phyloP scores from a whole-genome alignment of 2,797 vertebrate species.

The Phrynocephalus forsythii region DNA sequence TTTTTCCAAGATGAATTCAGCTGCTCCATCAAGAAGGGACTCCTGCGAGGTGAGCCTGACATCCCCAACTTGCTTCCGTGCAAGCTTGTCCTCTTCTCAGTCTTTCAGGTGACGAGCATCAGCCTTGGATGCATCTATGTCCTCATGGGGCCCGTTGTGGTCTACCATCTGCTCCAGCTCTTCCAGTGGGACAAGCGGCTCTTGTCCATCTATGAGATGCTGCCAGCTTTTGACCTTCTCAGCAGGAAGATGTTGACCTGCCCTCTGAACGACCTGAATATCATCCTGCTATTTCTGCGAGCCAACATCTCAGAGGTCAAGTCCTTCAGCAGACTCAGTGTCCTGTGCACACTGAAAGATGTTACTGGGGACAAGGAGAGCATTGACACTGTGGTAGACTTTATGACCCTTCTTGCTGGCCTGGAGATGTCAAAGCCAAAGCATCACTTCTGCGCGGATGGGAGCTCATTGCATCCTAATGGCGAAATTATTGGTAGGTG shows the following conservation, averaged over 20 bases:
- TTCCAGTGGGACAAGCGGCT: slow-evolving; percentile 95
- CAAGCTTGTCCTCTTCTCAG: slow-evolving; percentile 88
- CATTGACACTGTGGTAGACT: slow-evolving; percentile 90
- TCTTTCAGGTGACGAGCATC: slow-evolving; percentile 93
- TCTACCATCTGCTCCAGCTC: slow-evolving; percentile 90
- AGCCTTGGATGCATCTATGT: slow-evolving; percentile 86
- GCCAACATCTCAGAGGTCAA: slow-evolving; percentile 90
- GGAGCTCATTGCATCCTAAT: slow-evolving; percentile 38
- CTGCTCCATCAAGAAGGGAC: slow-evolving; percentile 88
- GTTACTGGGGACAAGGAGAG: slow-evolving; percentile 78
- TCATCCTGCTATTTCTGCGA: slow-evolving; percentile 92
- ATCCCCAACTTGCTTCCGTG: slow-evolving; percentile 88
- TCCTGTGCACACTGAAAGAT: slow-evolving; percentile 85
- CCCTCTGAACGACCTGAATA: slow-evolving; percentile 93
- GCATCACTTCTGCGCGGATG: slow-evolving; percentile 53
- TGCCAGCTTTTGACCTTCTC: slow-evolving; percentile 91
- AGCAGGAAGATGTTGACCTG: slow-evolving; percentile 91
- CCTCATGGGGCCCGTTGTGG: slow-evolving; percentile 85
- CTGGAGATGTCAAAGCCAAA: slow-evolving; percentile 85
- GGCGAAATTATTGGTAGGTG: slow-evolving; percentile 51
- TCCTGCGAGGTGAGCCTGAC: slow-evolving; percentile 83
- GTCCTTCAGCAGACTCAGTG: slow-evolving; percentile 90
- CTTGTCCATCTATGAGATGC: slow-evolving; percentile 92
- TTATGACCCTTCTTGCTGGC: slow-evolving; percentile 94
- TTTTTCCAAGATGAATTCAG: slow-evolving; percentile 95